Evolutionary conservation across 2,113 vertebrate species (phyloP), one percentile per base, ranked within the genome.

Genomic region (Ictalurus furcatus): DNA sequence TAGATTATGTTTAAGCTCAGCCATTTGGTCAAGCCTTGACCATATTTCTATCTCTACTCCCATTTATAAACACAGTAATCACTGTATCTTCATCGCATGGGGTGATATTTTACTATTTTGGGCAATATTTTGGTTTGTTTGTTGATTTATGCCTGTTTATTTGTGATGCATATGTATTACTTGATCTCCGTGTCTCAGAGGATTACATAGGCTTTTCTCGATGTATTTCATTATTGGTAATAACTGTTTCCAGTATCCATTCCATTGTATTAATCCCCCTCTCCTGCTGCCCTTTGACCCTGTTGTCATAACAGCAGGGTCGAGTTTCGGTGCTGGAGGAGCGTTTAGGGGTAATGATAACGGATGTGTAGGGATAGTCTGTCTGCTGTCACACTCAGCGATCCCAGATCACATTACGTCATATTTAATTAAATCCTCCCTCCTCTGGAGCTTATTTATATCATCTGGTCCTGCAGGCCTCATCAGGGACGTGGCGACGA

Each of bases 401-500:
- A 90, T 92, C 91, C 87, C 86, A 88, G 93, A 90, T 83, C 59
- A 76, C 89, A 84, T 94, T 90, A 93, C 92, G 87, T 94, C 92
- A 92, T 89, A 87, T 90, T 93, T 88, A 91, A 92, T 90, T 91
- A 90, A 93, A 91, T 90, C 44, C 30, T 85, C 87, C 82, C 93
- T 88, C 88, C 52, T 73, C 74, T 69, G 54, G 76, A 74, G 65
- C 88, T 79, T 92, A 91, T 91, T 93, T 93, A 91, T 90, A 93
- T 84, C 90, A 85, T 84, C 90, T 71, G 89, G 85, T 86, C 79
- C 84, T 79, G 56, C n/a, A 82, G 84, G 78, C 87, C 65, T 86
- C 63, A 69, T 37, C 34, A 52, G 71, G 81, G 34, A 78, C 67
- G 40, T 59, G 19, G 59, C 37, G 19, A 30, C 65, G 82, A 54